Evolutionary conservation across 2,888 invertebrate genomes (phyloP).

Genomic region (Phymatocera aterrima): DNA sequence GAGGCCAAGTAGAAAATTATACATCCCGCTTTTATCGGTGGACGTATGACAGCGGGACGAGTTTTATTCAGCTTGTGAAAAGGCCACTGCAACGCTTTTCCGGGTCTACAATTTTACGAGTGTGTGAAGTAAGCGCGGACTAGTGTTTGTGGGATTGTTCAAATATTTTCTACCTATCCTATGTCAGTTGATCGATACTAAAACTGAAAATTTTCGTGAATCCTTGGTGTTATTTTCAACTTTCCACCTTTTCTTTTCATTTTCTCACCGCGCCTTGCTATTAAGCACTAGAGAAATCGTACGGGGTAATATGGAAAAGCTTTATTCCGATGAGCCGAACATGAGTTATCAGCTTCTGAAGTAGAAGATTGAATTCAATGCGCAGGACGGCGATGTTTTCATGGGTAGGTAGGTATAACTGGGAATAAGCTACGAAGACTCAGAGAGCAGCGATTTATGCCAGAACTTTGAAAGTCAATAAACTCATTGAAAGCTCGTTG

Average conservation of each 20-base stretch:
- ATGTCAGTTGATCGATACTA: too few relatives aligned
- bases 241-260: background rate
- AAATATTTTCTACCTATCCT: too few relatives aligned
- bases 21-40: background rate
- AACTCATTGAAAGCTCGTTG: background rate
- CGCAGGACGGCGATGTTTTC: background rate
- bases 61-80: background rate
- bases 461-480: background rate
- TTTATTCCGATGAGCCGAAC: background rate
- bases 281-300: background rate
- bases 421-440: too few relatives aligned
- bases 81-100: background rate
- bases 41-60: background rate
- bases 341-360: background rate
- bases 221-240: too few relatives aligned
- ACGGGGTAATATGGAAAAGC: background rate
- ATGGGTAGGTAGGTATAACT: too few relatives aligned
- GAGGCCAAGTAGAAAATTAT: background rate
- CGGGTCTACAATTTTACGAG: background rate
- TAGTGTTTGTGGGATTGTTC: too few relatives aligned
- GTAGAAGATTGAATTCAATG: conserved; percentile 5
- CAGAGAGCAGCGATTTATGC: background rate
- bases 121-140: too few relatives aligned
- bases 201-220: background rate
- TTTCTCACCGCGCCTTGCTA: background rate